A percentile compares a stretch with the other conserved stretches of the same genome.
These are phyloP conservation scores for Euura lappo DNA, from an alignment of 1,140 invertebrate species.

Conservation along the genomic window DNA sequence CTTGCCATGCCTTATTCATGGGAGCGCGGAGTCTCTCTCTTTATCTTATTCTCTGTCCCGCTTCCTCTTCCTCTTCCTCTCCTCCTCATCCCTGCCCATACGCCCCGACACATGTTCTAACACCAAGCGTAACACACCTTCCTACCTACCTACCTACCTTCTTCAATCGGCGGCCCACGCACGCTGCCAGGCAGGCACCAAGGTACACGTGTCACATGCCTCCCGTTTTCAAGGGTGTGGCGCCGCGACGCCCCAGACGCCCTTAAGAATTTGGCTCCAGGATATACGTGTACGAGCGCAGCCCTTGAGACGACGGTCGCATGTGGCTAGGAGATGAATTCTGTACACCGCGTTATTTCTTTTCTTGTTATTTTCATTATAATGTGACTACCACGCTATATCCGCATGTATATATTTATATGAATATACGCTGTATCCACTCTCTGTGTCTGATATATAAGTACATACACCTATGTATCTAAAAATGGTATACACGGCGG, in stretches of 20 bases:
- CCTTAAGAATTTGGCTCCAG: background rate
- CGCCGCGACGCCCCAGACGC: constrained; percentile 1
- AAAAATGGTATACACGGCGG: background rate
- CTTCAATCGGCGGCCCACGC: constrained; percentile 5
- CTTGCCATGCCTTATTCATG: constrained; percentile 28
- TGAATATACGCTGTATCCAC: too few relatives aligned
- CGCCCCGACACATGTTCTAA: constrained; percentile 31
- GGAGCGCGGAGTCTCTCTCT: constrained; percentile 6
- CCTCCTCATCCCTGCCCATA: constrained; percentile 3
- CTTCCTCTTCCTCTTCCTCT: constrained; percentile 11
- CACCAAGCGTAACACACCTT: constrained; percentile 18
- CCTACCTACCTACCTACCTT: background rate
- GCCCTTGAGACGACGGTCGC: background rate
- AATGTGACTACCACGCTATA: too few relatives aligned
- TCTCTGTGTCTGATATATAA: too few relatives aligned
- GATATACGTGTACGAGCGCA: background rate
- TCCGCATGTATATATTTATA: too few relatives aligned
- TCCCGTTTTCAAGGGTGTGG: constrained; percentile 9
- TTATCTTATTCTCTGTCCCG: constrained; percentile 10
- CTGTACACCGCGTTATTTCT: background rate
- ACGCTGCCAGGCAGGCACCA: background rate
- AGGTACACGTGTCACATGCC: background rate
- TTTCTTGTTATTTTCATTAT: background rate
- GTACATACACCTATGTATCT: background rate
- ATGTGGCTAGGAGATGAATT: background rate